Percentiles rank a stretch among this genome's conserved stretches.
phyloP scores from a whole-genome alignment of 2,888 invertebrate species.

The Cephonodes hylas region DNA sequence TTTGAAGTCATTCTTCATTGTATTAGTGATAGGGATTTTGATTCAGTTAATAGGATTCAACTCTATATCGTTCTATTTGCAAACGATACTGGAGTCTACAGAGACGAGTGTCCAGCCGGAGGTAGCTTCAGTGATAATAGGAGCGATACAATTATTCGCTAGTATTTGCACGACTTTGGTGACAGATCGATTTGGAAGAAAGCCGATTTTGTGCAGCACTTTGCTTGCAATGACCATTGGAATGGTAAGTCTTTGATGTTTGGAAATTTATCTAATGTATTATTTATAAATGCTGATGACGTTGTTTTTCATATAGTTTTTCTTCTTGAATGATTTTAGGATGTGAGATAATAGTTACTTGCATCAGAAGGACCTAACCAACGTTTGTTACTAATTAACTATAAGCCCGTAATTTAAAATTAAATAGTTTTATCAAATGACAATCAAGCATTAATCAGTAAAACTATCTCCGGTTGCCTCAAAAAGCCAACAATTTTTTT shows the following conservation, averaged over 20 bases:
- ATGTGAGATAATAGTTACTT: too few relatives aligned
- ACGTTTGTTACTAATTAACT: too few relatives aligned
- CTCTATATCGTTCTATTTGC: conserved; percentile 53
- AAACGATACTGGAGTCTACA: conserved; percentile 54
- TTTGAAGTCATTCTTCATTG: conserved; percentile 36
- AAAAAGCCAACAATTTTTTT: too few relatives aligned
- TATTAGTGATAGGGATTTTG: conserved; percentile 16
- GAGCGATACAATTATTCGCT: conserved; percentile 49
- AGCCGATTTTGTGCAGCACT: conserved; percentile 36
- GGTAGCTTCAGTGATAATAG: conserved; percentile 52
- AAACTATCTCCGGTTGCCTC: too few relatives aligned
- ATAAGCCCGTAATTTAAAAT: too few relatives aligned
- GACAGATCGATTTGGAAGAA: conserved; percentile 49
- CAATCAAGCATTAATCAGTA: too few relatives aligned
- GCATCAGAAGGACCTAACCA: too few relatives aligned
- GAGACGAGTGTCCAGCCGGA: conserved; percentile 51
- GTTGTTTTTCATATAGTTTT: too few relatives aligned
- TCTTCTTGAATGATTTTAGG: too few relatives aligned
- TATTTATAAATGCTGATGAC: too few relatives aligned
- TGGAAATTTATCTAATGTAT: too few relatives aligned
- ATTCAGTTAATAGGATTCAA: conserved; percentile 50
- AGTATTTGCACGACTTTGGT: conserved; percentile 44
- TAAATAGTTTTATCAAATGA: too few relatives aligned
- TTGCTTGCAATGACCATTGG: conserved; percentile 40
- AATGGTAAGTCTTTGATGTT: conserved; percentile 40